Conservation (phyloP, 2,888 invertebrate species). For the Frankliniella fusca region DNA sequence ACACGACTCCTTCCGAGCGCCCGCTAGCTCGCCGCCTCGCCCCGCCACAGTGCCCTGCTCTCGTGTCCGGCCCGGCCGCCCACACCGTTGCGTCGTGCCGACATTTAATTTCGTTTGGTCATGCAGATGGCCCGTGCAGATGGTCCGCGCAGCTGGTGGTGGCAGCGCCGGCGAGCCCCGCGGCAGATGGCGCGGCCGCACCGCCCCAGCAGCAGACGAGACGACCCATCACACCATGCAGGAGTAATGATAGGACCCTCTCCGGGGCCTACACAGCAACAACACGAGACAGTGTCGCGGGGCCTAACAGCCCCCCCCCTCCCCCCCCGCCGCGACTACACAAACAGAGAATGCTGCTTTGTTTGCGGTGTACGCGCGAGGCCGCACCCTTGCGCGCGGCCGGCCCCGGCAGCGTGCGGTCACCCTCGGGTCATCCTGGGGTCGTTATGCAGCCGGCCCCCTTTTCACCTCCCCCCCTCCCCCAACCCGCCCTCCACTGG, state of each 20-base stretch:
- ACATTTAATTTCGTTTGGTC: conserved; percentile 1
- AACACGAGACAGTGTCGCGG: no score
- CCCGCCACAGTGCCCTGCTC: background rate
- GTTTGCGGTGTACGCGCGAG: no score
- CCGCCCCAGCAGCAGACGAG: no score
- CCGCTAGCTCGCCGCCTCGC: background rate
- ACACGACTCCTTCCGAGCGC: background rate
- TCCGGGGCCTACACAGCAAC: no score
- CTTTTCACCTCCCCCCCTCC: background rate
- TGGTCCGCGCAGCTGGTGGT: background rate
- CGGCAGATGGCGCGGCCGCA: no score
- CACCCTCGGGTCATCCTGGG: conserved; percentile 11
- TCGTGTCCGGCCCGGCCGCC: background rate
- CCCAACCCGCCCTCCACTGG: background rate
- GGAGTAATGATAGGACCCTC: no score
- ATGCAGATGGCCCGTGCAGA: background rate
- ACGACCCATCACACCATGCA: no score
- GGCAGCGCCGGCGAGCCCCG: no score
- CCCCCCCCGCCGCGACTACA: background rate
- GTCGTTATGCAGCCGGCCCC: background rate
- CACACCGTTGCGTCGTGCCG: background rate
- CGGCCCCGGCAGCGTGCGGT: background rate
- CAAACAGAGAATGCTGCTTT: no score
- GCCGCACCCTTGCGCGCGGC: no score
- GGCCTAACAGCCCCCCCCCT: background rate